These are phyloP conservation scores for Oncorhynchus clarkii DNA, from an alignment of 2,113 vertebrate species.

Conservation along the genomic window DNA sequence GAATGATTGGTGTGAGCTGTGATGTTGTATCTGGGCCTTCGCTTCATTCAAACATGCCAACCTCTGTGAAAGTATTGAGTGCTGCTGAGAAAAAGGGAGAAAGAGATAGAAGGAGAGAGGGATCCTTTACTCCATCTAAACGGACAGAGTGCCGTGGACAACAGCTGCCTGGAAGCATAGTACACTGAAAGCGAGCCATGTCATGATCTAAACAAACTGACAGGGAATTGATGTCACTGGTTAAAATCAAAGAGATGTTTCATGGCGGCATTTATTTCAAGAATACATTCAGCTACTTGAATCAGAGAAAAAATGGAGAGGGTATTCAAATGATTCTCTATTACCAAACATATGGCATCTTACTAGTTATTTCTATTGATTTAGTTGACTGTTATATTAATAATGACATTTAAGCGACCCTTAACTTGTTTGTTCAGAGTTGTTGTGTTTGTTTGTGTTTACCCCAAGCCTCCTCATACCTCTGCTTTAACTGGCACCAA, in stretches of 20 bases:
- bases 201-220: neutral
- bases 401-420: neutral
- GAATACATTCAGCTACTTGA: neutral
- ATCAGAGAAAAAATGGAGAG: neutral
- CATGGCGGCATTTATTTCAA: neutral
- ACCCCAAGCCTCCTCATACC: constrained; percentile 7
- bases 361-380: neutral
- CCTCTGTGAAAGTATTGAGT: neutral
- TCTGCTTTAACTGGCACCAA: constrained; percentile 32
- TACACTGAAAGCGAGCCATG: too few relatives aligned
- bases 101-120: neutral
- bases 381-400: neutral
- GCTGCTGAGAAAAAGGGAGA: neutral
- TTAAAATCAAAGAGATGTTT: neutral
- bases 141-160: neutral
- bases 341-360: neutral
- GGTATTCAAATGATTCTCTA: too few relatives aligned
- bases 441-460: neutral
- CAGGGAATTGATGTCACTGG: neutral
- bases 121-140: neutral
- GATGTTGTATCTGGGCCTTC: neutral
- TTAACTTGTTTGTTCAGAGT: neutral
- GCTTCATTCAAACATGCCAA: neutral
- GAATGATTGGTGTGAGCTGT: constrained; percentile 14
- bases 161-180: too few relatives aligned